Percentiles rank a stretch among this genome's conserved stretches.
Conservation (phyloP, 2,797 vertebrate species). For the Liparis tanakae region DNA sequence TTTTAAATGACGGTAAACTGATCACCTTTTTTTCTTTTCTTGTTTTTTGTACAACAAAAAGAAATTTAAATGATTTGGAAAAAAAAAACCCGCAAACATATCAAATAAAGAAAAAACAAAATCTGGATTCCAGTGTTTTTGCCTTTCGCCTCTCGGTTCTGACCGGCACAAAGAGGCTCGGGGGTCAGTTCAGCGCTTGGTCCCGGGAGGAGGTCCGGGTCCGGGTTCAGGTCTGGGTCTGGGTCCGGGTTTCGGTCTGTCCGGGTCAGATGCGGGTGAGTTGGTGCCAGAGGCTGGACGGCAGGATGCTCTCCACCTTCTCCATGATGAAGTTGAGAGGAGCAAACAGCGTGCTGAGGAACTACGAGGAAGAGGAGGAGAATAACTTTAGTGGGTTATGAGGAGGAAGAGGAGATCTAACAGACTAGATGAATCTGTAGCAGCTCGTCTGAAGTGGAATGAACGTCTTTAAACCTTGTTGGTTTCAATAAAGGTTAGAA, state of each 20-base stretch:
- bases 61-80: conserved; percentile 86
- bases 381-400: too few species aligned
- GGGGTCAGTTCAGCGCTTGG: conserved; percentile 69
- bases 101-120: conserved; percentile 75
- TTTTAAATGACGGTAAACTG: conserved; percentile 88
- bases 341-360: conserved; percentile 97
- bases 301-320: conserved; percentile 98
- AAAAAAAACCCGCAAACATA: conserved; percentile 66
- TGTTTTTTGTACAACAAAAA: conserved; percentile 92
- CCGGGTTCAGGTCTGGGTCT: conserved; percentile 23
- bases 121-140: conserved; percentile 60
- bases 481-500: too few species aligned
- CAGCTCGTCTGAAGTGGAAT: too few species aligned
- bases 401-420: background rate
- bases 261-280: conserved; percentile 92
- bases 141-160: conserved; percentile 68
- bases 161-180: conserved; percentile 85
- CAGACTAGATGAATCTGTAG: too few species aligned
- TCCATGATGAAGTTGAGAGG: conserved; percentile 99
- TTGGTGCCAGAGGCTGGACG: conserved; percentile 98
- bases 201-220: conserved; percentile 44
- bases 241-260: conserved; percentile 31
- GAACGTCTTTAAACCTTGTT: too few species aligned
- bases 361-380: conserved; percentile 77
- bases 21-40: conserved; percentile 77